phyloP scores from a whole-genome alignment of 2,797 vertebrate genomes.

The Bradypodion ventrale region DNA sequence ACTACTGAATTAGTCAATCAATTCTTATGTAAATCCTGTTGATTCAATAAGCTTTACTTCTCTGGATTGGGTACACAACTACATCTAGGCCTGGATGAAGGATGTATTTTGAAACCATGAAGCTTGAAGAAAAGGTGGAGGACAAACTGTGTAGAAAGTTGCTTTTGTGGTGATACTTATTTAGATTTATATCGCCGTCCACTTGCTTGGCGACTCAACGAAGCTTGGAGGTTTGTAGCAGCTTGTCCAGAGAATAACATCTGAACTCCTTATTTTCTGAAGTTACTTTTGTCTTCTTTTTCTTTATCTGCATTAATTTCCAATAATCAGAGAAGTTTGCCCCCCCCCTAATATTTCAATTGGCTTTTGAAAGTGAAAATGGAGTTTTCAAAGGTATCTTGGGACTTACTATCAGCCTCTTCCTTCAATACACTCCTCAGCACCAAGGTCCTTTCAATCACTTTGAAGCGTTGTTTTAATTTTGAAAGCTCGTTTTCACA shows the following conservation, averaged over 20 bases:
- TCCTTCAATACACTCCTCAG: conserved; percentile 49
- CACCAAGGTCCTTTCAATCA: conserved; percentile 44
- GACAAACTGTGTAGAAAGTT: too few species aligned
- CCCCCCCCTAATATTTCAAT: conserved; percentile 13
- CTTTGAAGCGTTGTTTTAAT: conserved; percentile 67
- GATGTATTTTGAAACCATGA: too few species aligned
- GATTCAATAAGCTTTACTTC: too few species aligned
- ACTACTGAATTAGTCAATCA: too few species aligned
- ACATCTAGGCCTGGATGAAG: too few species aligned
- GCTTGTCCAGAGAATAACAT: not conserved
- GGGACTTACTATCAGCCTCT: conserved; percentile 58
- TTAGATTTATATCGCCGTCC: too few species aligned
- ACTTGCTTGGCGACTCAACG: too few species aligned
- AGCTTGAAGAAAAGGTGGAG: too few species aligned
- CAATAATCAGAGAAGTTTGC: conserved; percentile 1
- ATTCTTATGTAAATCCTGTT: too few species aligned
- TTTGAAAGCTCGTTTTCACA: conserved; percentile 72
- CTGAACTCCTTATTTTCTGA: not conserved
- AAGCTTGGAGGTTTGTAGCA: too few species aligned
- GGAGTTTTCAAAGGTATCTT: conserved; percentile 56
- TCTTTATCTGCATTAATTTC: not conserved
- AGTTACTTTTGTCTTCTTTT: not conserved
- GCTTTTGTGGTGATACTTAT: too few species aligned
- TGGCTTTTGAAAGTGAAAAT: conserved; percentile 61
- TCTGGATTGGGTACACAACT: too few species aligned